Evolutionary conservation across 2,113 vertebrate species (phyloP), one percentile per base, ranked within the genome.

Genomic region (Dryoscopus gambensis): DNA sequence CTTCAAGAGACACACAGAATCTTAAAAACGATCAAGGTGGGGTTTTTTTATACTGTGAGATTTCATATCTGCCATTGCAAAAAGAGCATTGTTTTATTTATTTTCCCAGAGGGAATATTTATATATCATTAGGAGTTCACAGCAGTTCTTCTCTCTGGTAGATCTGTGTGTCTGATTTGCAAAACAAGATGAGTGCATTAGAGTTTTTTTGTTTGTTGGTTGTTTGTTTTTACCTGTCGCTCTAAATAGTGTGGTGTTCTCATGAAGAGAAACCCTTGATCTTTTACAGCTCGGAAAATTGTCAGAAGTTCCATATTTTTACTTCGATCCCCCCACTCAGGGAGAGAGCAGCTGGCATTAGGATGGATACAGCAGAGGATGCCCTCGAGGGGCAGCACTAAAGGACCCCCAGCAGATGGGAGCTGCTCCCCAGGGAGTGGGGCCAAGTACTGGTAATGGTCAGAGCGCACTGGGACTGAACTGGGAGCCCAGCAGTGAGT

Each of bases 101-200:
- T 80, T 78, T 67, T 95, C 46, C 49, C 74, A 23, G 31, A 10
- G 59, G 68, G 70, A 62, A 52, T 93, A 73, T 90, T 92, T 90
- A 39, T 79, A 37, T 71, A 25, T 79, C 50, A 96, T 91, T 74
- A 94, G 71, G n/a, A 87, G 78, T 44, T 65, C 71, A 82, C 13
- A 40, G 42, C 53, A n/a, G 15, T 63, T 88, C 33, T 87, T 82
- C 49, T 49, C 53, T 79, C 44, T 78, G 24, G 37, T 79, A 60
- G 93, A 79, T 77, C 14, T 37, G 5, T 37, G 5, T 24, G 15
- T 68, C 59, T 92, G 83, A 74, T 81, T 73, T 96, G 50, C 65
- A 63, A 90, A 91, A 73, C 42, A 80, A 85, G 64, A 35, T 6
- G 13, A 92, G 20, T 24, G 53, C 23, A 11, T 91, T 25, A n/a